Evolutionary conservation across 2,888 invertebrate species (phyloP).

Genomic region (Nysson spinosus): DNA sequence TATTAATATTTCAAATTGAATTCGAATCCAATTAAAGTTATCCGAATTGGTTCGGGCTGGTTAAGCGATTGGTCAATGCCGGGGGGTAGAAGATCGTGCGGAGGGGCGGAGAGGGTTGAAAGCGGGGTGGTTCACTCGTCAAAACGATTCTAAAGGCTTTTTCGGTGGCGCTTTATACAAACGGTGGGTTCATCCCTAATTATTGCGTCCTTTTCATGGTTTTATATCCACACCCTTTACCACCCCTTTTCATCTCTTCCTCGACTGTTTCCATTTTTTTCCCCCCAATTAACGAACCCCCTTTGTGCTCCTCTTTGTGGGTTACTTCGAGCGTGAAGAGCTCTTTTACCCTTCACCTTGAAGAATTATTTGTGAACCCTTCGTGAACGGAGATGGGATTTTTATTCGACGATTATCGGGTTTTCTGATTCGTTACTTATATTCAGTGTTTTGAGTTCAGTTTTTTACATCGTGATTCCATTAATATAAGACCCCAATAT

Average conservation of each 20-base stretch:
- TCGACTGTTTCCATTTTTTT: not conserved
- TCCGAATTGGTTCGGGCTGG: slow-evolving; percentile 3
- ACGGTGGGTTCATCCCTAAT: slow-evolving; percentile 30
- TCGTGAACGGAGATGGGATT: too few species aligned
- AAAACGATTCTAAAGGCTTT: not conserved
- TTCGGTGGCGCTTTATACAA: slow-evolving; percentile 22
- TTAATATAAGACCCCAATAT: too few species aligned
- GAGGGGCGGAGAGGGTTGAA: not conserved
- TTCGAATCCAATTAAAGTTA: slow-evolving; percentile 74
- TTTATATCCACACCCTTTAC: not conserved
- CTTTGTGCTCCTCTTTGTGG: not conserved
- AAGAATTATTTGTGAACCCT: too few species aligned
- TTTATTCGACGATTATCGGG: too few species aligned
- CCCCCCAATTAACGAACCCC: slow-evolving; percentile 20
- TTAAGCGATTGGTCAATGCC: slow-evolving; percentile 29
- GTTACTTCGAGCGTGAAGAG: not conserved
- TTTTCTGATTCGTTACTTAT: too few species aligned
- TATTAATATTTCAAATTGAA: slow-evolving; percentile 74
- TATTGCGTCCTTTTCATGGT: slow-evolving; percentile 19
- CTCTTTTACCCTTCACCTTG: too few species aligned
- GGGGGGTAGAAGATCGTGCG: not conserved
- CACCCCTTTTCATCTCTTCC: not conserved
- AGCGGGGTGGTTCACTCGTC: not conserved
- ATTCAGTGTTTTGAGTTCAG: too few species aligned
- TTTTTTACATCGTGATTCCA: too few species aligned